These are phyloP conservation scores for Notodromas monacha DNA, from an alignment of 2,888 invertebrate genomes.

Conservation along the genomic window DNA sequence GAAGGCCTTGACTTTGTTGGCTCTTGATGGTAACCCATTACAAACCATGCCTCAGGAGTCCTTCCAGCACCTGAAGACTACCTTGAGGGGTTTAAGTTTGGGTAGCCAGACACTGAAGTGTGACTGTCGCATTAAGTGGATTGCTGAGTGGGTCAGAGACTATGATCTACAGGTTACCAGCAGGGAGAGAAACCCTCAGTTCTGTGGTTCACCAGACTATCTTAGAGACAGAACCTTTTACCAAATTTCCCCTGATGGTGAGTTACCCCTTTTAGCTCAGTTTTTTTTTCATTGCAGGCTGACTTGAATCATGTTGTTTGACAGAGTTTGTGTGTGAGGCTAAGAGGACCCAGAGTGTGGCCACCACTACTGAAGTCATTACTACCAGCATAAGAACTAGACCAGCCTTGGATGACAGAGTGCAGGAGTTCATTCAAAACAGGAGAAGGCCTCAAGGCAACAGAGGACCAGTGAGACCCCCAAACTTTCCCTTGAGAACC, in stretches of 20 bases:
- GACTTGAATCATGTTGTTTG: no score
- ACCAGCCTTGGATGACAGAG: no score
- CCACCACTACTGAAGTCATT: no score
- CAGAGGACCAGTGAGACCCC: no score
- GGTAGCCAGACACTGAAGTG: conserved; percentile 62
- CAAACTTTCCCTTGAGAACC: no score
- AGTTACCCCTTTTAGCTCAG: no score
- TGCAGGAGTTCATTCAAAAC: no score
- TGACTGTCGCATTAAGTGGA: conserved; percentile 58
- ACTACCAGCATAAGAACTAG: no score
- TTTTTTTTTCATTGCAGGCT: no score
- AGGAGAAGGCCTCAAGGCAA: no score
- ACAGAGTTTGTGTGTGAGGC: no score
- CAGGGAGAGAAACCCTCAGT: conserved; percentile 62
- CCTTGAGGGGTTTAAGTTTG: conserved; percentile 47
- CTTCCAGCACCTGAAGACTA: conserved; percentile 39
- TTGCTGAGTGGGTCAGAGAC: conserved; percentile 56
- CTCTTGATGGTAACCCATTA: conserved; percentile 63
- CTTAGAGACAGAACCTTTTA: conserved; percentile 54
- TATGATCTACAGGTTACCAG: conserved; percentile 68
- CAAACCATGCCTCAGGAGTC: conserved; percentile 46
- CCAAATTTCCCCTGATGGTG: conserved; percentile 42
- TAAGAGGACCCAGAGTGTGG: no score
- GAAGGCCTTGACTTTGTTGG: conserved; percentile 48
- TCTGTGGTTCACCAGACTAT: conserved; percentile 48